Evolutionary conservation across 2,888 invertebrate species (phyloP).

Genomic region (Mylabris sibirica): DNA sequence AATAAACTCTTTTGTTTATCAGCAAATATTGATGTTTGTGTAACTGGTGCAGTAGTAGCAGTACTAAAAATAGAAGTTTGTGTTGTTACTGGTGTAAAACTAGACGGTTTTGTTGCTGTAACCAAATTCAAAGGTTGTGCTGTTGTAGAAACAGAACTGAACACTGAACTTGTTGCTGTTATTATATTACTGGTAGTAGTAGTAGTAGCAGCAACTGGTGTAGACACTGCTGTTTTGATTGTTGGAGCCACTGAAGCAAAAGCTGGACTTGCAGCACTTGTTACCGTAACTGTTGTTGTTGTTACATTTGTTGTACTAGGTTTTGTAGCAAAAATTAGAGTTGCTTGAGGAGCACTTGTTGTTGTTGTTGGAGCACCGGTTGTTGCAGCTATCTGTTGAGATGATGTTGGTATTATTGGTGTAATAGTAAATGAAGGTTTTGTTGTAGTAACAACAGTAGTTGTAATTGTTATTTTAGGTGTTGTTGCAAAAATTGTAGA

Average conservation of each 20-base stretch:
- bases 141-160: conserved; percentile 14
- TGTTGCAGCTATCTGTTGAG: conserved; percentile 5
- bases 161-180: conserved; percentile 32
- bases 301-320: conserved; percentile 21
- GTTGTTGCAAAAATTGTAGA: conserved; percentile 33
- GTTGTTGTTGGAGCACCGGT: conserved; percentile 14
- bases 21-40: conserved; percentile 11
- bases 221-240: conserved; percentile 42
- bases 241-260: conserved; percentile 42
- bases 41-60: background rate
- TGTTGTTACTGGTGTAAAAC: conserved; percentile 1
- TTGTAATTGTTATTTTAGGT: conserved; percentile 37
- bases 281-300: conserved; percentile 21
- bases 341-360: conserved; percentile 13
- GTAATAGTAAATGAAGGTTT: conserved; percentile 19
- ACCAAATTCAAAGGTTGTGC: conserved; percentile 29
- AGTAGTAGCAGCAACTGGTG: conserved; percentile 43
- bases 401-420: conserved; percentile 9
- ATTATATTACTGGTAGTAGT: conserved; percentile 34
- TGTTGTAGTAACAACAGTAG: conserved; percentile 32
- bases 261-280: conserved; percentile 28
- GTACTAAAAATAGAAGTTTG: background rate
- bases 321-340: conserved; percentile 14
- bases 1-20: conserved; percentile 2
- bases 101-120: conserved; percentile 12